Percentiles rank a stretch among this genome's conserved stretches.
Evolutionary conservation across 2,888 invertebrate genomes (phyloP).

Genomic region (Acholoe squamosa): DNA sequence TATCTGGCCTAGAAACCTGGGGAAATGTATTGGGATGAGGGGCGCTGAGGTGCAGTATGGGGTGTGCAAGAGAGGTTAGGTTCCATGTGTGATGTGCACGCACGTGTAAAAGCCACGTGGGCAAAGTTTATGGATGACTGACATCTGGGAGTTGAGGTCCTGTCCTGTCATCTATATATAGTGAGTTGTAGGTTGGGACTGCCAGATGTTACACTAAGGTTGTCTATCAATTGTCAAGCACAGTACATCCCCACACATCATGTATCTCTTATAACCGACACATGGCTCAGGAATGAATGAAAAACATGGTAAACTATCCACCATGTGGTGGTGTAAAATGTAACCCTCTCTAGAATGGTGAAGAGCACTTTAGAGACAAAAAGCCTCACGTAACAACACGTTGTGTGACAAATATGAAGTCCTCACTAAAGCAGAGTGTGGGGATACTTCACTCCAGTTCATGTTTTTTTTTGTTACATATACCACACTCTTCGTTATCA

Average conservation of each 20-base stretch:
- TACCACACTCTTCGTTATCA: too few relatives aligned
- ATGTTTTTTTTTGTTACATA: too few relatives aligned
- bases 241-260: not conserved
- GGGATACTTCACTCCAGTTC: too few relatives aligned
- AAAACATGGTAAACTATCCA: too few relatives aligned
- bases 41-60: not conserved
- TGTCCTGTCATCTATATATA: not conserved
- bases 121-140: not conserved
- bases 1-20: not conserved
- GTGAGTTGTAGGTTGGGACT: not conserved
- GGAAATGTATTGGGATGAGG: not conserved
- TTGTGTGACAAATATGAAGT: too few relatives aligned
- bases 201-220: not conserved
- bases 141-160: not conserved
- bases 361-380: too few relatives aligned
- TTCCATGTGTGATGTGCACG: not conserved
- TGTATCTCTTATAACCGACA: not conserved
- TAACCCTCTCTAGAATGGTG: too few relatives aligned
- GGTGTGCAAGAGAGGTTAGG: not conserved
- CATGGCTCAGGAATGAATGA: not conserved
- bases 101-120: not conserved
- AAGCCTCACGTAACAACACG: too few relatives aligned
- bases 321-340: too few relatives aligned
- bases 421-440: too few relatives aligned
- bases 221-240: not conserved